Evolutionary conservation across 2,888 invertebrate genomes (phyloP), one percentile per base, ranked within the genome.

Genomic region (Halictus quadricinctus): DNA sequence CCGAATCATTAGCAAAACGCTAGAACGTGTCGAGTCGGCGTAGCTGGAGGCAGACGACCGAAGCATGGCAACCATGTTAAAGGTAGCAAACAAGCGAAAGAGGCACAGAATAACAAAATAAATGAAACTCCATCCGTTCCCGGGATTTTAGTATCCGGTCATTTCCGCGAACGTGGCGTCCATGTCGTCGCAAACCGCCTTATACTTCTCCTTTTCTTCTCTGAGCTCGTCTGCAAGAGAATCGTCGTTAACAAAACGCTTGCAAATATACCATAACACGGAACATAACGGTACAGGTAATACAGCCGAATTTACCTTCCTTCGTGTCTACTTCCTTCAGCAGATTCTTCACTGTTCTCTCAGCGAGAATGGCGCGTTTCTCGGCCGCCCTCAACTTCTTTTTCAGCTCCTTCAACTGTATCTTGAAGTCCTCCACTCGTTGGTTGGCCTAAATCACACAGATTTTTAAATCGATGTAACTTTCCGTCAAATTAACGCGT

Each of bases 151-250:
- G 94, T 96, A 96, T 94, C 96, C 96, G 93, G 97, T 96, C 95
- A 97, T 95, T 94, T 97, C 97, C 94, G 97, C 96, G 95, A 96
- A 97, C 91, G 97, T 97, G 93, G 96, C 95, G 95, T 97, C 97
- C 95, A 97, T 95, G 94, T 97, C 97, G 95, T 97, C 97, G 95
- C 97, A 96, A 95, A 97, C 96, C 91, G 96, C 95, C 95, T 97
- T 97, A 96, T 97, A 97, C 95, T 97, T 97, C 95, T 97, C 97
- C 95, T 97, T 97, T 92, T 96, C 96, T 94, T 96, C 96, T 92
- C 96, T 95, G 92, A 96, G 94, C 91, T 96, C 96, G 94, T 96
- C 96, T 96, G 95, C 75, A 95, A 95, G 18, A 13, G 1, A 10
- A n/a, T 48, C 1, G 18, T 10, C 0, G 25, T 48, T 18, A 25